Evolutionary conservation across 2,888 invertebrate genomes (phyloP), one percentile per base, ranked within the genome.

Genomic region (Rhabditophanes sp.): DNA sequence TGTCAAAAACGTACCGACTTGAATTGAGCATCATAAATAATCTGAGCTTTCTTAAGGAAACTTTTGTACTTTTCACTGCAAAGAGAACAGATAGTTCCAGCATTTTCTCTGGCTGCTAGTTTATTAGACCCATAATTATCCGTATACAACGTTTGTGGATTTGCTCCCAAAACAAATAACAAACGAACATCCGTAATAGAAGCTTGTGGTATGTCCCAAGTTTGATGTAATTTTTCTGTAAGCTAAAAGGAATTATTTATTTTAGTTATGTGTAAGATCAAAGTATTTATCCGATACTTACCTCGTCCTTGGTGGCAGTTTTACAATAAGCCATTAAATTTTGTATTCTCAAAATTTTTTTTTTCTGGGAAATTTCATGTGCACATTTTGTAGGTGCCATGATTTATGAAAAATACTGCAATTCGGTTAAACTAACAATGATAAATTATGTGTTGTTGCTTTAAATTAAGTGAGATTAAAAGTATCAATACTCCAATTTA

Each of bases 341-440:
- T 29, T 48, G 50, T 32, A 57, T 41, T 25, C 57, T 30, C 33
- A 55, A 50, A 15, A 35, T 34, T 31, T 46, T 50, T 42, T 57
- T 57, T 27, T 50, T 52, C 14, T 37, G 17, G 25, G 52, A 52
- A 41, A 51, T 31, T 18, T 37, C 37, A 38, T 57, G 56, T 35
- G 53, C 55, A 31, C 57, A 57, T 25, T 55, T 46, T 15, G 39
- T 41, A 16, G 56, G 42, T 35, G 55, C 50, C 57, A 55, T 56
- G 12, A 8, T 30, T 30, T 7, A 25, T 4, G 23, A 9, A 22
- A 22, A 22, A n/a, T n/a, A n/a, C n/a, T n/a, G n/a, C n/a, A n/a
- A n/a, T n/a, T n/a, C n/a, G n/a, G n/a, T n/a, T n/a, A n/a, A n/a
- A n/a, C n/a, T n/a, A n/a, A n/a, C n/a, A n/a, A n/a, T n/a, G n/a